Conservation (phyloP, 2,888 invertebrate genomes). For the Oasisia sp. region DNA sequence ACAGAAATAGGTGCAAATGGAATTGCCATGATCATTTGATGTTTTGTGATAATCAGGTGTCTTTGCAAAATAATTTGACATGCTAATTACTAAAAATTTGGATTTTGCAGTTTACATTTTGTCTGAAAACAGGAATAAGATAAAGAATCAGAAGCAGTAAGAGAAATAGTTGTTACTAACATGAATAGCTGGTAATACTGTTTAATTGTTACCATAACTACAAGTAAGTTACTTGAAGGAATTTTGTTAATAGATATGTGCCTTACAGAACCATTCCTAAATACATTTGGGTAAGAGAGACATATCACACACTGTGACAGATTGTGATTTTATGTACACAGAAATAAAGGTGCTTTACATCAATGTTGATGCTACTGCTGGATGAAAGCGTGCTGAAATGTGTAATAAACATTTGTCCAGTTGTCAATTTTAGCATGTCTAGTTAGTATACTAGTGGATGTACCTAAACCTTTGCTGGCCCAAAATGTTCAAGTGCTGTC, state of each 20-base stretch:
- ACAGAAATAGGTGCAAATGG: too few species aligned
- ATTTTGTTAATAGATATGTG: background rate
- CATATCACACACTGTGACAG: background rate
- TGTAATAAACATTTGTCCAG: too few species aligned
- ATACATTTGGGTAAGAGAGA: background rate
- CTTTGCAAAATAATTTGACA: too few species aligned
- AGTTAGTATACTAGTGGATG: background rate
- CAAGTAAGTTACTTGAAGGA: background rate
- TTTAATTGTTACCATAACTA: background rate
- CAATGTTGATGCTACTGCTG: too few species aligned
- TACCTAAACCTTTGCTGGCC: background rate
- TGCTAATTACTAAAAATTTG: too few species aligned
- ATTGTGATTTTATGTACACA: background rate
- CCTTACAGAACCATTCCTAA: background rate
- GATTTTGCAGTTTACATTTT: too few species aligned
- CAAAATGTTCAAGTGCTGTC: background rate
- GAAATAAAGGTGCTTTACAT: background rate
- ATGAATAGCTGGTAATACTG: background rate
- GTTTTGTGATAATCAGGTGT: too few species aligned
- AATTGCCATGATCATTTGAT: too few species aligned
- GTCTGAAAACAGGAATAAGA: too few species aligned
- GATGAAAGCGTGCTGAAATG: too few species aligned
- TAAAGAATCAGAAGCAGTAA: background rate
- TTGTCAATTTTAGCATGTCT: background rate
- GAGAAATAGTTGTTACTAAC: background rate